A percentile compares a stretch with the other conserved stretches of the same genome.
Conservation (phyloP, 2,797 vertebrate species). For the Leptoclinus maculatus region DNA sequence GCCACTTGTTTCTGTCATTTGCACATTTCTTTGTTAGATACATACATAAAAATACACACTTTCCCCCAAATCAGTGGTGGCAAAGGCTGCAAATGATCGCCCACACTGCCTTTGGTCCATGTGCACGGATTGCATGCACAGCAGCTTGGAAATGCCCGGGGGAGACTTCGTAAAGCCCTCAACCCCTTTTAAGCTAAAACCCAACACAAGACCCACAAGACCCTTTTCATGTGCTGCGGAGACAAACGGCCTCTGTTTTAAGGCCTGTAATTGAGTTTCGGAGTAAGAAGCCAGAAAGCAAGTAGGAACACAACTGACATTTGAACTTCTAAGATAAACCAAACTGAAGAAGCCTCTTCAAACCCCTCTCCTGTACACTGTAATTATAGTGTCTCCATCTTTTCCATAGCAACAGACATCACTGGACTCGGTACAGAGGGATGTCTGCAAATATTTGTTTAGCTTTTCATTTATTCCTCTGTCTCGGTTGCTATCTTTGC, state of each 20-base stretch:
- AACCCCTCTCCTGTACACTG: slow-evolving; percentile 14
- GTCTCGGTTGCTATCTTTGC: not conserved
- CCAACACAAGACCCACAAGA: slow-evolving; percentile 7
- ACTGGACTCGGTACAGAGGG: not conserved
- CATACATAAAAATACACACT: not conserved
- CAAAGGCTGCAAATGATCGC: slow-evolving; percentile 39
- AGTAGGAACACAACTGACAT: slow-evolving; percentile 47
- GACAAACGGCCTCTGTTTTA: slow-evolving; percentile 52
- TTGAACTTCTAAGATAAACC: slow-evolving; percentile 38
- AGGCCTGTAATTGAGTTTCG: slow-evolving; percentile 66
- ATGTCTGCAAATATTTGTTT: slow-evolving; percentile 25
- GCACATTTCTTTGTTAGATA: not conserved
- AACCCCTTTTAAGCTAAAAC: slow-evolving; percentile 45
- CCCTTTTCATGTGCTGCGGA: slow-evolving; percentile 44
- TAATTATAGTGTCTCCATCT: slow-evolving; percentile 58
- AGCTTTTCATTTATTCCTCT: not conserved
- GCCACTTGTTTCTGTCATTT: slow-evolving; percentile 10
- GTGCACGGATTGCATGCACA: slow-evolving; percentile 35
- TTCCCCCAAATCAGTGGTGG: slow-evolving; percentile 12
- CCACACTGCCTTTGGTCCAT: not conserved
- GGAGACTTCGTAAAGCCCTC: slow-evolving; percentile 38
- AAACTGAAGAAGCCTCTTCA: slow-evolving; percentile 37
- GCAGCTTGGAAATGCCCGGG: slow-evolving; percentile 41
- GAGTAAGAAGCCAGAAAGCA: slow-evolving; percentile 31
- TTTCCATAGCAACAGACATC: slow-evolving; percentile 46